phyloP scores from a whole-genome alignment of 2,888 invertebrate genomes.

The Spodoptera picta region DNA sequence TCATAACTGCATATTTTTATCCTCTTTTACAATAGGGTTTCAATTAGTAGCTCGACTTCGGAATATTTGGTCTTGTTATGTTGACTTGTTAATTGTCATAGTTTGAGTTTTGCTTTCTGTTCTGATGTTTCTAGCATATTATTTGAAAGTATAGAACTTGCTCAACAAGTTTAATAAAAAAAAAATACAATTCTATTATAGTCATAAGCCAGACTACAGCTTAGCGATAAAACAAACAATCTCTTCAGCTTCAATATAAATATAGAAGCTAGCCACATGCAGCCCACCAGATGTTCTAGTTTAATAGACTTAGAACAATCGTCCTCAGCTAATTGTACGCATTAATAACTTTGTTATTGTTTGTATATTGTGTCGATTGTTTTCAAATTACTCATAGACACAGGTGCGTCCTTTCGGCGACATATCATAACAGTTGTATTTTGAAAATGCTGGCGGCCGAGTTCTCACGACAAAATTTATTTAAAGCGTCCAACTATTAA shows the following conservation, averaged over 20 bases:
- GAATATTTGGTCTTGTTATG: too few species aligned
- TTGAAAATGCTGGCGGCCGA: constrained; percentile 2
- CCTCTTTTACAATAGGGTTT: too few species aligned
- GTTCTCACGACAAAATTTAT: constrained; percentile 36
- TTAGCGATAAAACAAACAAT: too few species aligned
- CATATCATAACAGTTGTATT: constrained; percentile 31
- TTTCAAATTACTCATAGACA: constrained; percentile 32
- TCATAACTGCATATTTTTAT: too few species aligned
- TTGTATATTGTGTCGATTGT: constrained; percentile 48
- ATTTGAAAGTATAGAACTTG: too few species aligned
- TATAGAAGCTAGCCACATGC: constrained; percentile 1
- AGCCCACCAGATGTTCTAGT: constrained; percentile 20
- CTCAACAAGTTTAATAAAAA: too few species aligned
- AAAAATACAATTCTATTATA: too few species aligned
- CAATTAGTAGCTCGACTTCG: too few species aligned
- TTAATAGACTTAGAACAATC: constrained; percentile 23
- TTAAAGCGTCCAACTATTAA: constrained; percentile 35
- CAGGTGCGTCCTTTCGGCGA: constrained; percentile 36
- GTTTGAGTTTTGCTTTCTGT: too few species aligned
- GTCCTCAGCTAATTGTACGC: constrained; percentile 34
- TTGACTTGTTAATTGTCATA: too few species aligned
- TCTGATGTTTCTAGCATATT: too few species aligned
- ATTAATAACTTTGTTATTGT: constrained; percentile 44
- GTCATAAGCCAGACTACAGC: too few species aligned
- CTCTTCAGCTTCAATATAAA: not conserved